These are phyloP conservation scores for Lasioglossum leucozonium DNA, from an alignment of 2,888 invertebrate genomes.

Conservation along the genomic window DNA sequence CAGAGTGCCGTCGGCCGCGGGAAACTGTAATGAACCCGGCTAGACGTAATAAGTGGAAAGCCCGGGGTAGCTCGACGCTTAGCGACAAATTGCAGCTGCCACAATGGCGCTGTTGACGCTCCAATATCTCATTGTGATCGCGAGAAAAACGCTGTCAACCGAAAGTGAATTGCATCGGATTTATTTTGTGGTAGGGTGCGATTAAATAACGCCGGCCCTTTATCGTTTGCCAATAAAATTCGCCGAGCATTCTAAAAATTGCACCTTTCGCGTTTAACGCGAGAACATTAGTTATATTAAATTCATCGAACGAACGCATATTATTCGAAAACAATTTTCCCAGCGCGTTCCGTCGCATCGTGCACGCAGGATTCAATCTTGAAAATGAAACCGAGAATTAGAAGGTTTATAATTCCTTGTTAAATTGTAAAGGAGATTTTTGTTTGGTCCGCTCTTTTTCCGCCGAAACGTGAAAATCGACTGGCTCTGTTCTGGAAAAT, in stretches of 20 bases:
- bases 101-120: conserved; percentile 69
- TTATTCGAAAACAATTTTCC: neutral
- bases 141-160: conserved; percentile 63
- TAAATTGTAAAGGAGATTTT: neutral
- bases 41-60: conserved; percentile 66
- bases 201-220: conserved; percentile 52
- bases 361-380: neutral
- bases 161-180: conserved; percentile 59
- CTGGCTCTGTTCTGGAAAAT: neutral
- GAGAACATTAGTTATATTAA: conserved; percentile 6
- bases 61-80: conserved; percentile 45
- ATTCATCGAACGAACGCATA: conserved; percentile 14
- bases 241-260: conserved; percentile 50
- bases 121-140: conserved; percentile 62
- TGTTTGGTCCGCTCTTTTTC: neutral
- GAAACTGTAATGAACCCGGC: conserved; percentile 61
- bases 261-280: neutral
- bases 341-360: neutral
- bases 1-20: conserved; percentile 21
- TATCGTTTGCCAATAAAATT: conserved; percentile 41
- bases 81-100: conserved; percentile 64
- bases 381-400: neutral
- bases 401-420: neutral
- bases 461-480: conserved; percentile 8
- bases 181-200: conserved; percentile 48